Conservation (phyloP, 2,888 invertebrate species). For the Cetonia aurata region DNA sequence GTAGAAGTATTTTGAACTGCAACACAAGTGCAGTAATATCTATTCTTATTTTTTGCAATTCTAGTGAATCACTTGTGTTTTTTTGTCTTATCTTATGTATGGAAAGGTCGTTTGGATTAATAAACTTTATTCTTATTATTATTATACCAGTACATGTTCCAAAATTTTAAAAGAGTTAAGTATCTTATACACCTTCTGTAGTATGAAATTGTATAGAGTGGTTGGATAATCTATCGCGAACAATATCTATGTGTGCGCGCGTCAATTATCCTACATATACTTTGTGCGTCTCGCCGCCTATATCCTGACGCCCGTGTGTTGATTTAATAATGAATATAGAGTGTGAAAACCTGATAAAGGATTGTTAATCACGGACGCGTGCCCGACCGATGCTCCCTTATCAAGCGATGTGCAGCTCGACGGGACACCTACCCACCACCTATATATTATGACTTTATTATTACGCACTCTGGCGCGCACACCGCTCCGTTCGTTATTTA, state of each 20-base stretch:
- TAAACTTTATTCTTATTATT: too few relatives aligned
- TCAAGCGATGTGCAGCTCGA: conserved; percentile 62
- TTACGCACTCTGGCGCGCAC: conserved; percentile 49
- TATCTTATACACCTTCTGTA: too few relatives aligned
- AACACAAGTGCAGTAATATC: too few relatives aligned
- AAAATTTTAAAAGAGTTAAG: too few relatives aligned
- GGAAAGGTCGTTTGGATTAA: too few relatives aligned
- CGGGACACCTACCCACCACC: conserved; percentile 55
- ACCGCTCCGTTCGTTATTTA: conserved; percentile 54
- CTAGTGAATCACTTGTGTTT: too few relatives aligned
- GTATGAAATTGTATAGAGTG: too few relatives aligned
- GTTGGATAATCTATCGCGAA: too few relatives aligned
- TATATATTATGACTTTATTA: conserved; percentile 60
- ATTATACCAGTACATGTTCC: too few relatives aligned
- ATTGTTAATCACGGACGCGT: conserved; percentile 61
- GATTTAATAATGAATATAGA: conserved; percentile 53
- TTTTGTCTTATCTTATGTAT: too few relatives aligned
- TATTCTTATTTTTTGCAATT: too few relatives aligned
- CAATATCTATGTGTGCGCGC: not conserved
- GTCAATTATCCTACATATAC: not conserved
- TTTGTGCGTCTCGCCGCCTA: conserved; percentile 18
- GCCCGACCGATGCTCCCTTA: conserved; percentile 63
- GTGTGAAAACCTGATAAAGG: conserved; percentile 62
- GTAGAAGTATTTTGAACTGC: too few relatives aligned
- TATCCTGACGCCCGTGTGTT: conserved; percentile 22